Evolutionary conservation across 1,140 invertebrate genomes (phyloP).

Genomic region (Drosophila quadrilineata): DNA sequence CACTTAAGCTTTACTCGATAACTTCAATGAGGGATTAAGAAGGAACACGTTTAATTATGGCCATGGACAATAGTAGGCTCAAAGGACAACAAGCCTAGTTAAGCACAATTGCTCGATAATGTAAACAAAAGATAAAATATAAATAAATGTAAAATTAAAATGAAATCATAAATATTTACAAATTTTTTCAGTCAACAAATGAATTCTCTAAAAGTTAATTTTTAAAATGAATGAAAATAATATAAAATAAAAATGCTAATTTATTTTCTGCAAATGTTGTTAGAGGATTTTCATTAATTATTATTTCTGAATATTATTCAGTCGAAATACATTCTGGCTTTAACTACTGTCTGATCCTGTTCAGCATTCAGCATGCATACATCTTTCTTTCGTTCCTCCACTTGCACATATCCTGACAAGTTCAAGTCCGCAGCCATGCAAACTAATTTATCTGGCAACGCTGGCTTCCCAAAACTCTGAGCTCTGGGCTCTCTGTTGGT

Average conservation of each 20-base stretch:
- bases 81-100: conserved; percentile 1
- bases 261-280: no score
- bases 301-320: no score
- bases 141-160: no score
- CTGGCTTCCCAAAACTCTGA: conserved; percentile 20
- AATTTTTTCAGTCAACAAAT: no score
- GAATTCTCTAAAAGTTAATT: no score
- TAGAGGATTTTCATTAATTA: no score
- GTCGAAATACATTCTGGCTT: not conserved
- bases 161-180: no score
- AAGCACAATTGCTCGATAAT: no score
- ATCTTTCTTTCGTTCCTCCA: not conserved
- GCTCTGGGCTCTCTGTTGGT: not conserved
- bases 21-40: conserved; percentile 2
- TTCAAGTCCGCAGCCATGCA: conserved; percentile 52
- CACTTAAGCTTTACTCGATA: conserved; percentile 10
- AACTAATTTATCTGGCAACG: conserved; percentile 63
- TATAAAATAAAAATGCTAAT: no score
- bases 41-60: conserved; percentile 5
- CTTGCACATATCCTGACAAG: conserved; percentile 40
- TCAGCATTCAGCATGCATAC: conserved; percentile 7
- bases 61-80: conserved; percentile 1
- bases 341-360: conserved; percentile 9
- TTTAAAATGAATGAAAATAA: no score
- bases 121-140: no score